Conservation (phyloP, 2,797 vertebrate genomes). For the Miopithecus talapoin region DNA sequence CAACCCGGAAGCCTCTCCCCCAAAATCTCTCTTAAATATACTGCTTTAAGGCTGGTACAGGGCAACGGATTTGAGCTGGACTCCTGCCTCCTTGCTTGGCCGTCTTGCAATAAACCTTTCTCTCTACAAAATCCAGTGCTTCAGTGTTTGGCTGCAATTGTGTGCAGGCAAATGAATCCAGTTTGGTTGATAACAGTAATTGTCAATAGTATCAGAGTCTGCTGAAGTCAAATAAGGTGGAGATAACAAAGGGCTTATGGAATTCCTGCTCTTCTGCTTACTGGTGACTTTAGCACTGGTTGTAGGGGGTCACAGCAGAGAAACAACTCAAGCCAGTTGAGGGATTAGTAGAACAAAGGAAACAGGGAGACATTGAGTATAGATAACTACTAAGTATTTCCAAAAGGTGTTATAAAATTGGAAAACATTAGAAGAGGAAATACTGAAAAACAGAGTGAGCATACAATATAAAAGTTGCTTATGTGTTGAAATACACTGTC, state of each 20-base stretch:
- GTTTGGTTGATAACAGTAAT: neutral
- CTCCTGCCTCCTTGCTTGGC: neutral
- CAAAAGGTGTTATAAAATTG: neutral
- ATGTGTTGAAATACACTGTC: neutral
- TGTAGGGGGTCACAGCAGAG: neutral
- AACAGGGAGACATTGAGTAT: neutral
- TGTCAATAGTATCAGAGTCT: neutral
- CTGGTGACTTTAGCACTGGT: neutral
- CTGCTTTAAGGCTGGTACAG: neutral
- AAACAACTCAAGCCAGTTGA: neutral
- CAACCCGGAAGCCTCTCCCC: neutral
- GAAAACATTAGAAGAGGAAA: slow-evolving; percentile 10
- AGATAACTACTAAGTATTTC: neutral
- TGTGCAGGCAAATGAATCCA: neutral
- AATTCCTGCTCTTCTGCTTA: neutral
- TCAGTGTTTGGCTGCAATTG: neutral
- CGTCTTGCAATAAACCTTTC: neutral
- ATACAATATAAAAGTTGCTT: neutral
- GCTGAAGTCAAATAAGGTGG: neutral
- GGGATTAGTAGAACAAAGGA: neutral
- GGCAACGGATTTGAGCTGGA: neutral
- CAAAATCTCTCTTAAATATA: neutral
- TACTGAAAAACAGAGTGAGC: neutral
- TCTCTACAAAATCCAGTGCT: neutral
- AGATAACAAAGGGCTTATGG: neutral